Evolutionary conservation across 1,140 invertebrate species (phyloP).

Genomic region (Popillia japonica): DNA sequence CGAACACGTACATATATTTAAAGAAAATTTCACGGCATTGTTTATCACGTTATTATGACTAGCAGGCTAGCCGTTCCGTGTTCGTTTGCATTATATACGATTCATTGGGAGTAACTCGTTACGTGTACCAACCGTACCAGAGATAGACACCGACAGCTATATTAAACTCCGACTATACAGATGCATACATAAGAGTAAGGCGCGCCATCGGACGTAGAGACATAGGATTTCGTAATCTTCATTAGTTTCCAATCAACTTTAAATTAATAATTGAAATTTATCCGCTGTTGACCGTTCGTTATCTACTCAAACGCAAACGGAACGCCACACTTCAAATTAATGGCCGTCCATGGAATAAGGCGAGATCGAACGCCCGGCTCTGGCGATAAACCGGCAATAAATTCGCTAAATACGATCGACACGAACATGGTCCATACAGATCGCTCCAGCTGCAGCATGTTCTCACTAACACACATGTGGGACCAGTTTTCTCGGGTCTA

Average conservation of each 20-base stretch:
- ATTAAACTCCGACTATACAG: no score
- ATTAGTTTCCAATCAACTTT: conserved; percentile 11
- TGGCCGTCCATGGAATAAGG: not conserved
- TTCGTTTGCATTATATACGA: no score
- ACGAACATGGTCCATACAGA: not conserved
- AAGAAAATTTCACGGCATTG: no score
- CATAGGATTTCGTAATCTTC: not conserved
- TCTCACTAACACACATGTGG: conserved; percentile 4
- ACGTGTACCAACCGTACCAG: no score
- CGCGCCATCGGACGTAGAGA: not conserved
- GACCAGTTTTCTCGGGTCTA: conserved; percentile 9
- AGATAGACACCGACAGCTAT: no score
- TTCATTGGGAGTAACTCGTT: no score
- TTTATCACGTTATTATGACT: no score
- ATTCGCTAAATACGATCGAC: not conserved
- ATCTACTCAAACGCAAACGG: not conserved
- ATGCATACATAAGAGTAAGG: no score
- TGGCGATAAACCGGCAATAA: not conserved
- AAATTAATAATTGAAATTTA: conserved; percentile 16
- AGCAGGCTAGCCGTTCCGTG: no score
- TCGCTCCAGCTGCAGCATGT: not conserved
- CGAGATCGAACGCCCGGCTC: not conserved
- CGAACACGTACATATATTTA: no score
- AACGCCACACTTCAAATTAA: not conserved
- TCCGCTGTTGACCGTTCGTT: conserved; percentile 1